These are phyloP conservation scores for Phyto melanocephala DNA, from an alignment of 2,888 invertebrate genomes.

Conservation along the genomic window DNA sequence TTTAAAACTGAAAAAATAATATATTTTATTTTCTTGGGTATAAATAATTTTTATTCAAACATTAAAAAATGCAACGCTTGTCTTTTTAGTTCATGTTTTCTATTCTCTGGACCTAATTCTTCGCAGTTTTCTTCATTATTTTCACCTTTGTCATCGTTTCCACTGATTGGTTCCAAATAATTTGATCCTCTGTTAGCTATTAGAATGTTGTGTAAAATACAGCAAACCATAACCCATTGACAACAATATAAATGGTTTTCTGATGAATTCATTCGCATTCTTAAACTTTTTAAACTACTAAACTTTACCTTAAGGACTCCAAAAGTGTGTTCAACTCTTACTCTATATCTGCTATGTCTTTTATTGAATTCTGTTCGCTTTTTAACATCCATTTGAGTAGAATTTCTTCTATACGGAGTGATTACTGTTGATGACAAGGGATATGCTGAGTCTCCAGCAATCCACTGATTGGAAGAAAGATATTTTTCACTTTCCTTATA, in stretches of 20 bases:
- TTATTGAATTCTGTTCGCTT: no score
- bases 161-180: not conserved
- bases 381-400: not conserved
- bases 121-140: not conserved
- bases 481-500: not conserved
- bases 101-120: not conserved
- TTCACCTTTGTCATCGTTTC: not conserved
- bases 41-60: not conserved
- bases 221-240: not conserved
- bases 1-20: no score
- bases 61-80: not conserved
- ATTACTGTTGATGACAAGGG: not conserved
- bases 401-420: no score
- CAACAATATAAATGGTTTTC: not conserved
- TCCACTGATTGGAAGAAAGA: no score
- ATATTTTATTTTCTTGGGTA: no score
- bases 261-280: not conserved
- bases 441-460: no score
- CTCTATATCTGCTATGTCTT: constrained; percentile 3
- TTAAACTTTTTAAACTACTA: no score
- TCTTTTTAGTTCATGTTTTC: not conserved
- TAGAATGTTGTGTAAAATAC: no score
- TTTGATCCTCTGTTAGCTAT: not conserved
- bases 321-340: no score
- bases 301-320: not conserved